These are phyloP conservation scores for Dermatophagoides farinae DNA, from an alignment of 1,140 invertebrate genomes.

Conservation along the genomic window DNA sequence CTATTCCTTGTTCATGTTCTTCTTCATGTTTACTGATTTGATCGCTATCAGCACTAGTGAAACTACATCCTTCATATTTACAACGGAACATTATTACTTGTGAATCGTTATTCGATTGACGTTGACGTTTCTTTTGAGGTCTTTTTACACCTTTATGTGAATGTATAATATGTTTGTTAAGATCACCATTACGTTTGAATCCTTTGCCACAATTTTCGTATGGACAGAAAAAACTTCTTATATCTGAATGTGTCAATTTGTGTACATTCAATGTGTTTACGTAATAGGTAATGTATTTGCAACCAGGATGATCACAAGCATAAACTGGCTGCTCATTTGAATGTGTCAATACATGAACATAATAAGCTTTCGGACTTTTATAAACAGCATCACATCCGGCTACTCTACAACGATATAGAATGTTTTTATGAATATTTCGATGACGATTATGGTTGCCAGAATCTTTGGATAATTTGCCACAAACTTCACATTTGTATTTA, in stretches of 20 bases:
- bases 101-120: not conserved
- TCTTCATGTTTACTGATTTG: not conserved
- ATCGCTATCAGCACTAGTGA: not conserved
- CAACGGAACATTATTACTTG: not conserved
- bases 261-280: conserved; percentile 5
- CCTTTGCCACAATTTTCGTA: conserved; percentile 3
- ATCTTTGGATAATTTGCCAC: conserved; percentile 4
- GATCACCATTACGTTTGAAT: conserved; percentile 4
- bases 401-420: not conserved
- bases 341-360: conserved; percentile 5
- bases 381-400: conserved; percentile 1
- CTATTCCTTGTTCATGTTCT: not conserved
- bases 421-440: conserved; percentile 5
- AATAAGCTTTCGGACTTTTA: not conserved
- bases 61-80: not conserved
- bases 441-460: conserved; percentile 5
- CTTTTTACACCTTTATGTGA: conserved; percentile 4
- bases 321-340: conserved; percentile 5
- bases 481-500: conserved; percentile 6
- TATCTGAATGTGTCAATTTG: conserved; percentile 7
- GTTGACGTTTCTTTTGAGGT: conserved; percentile 6
- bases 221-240: conserved; percentile 1
- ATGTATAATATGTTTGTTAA: conserved; percentile 4
- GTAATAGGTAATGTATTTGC: conserved; percentile 7
- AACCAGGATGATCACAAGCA: not conserved